phyloP scores from a whole-genome alignment of 92 coral and sea anemone species.

The Chrysogorgia sp. region DNA sequence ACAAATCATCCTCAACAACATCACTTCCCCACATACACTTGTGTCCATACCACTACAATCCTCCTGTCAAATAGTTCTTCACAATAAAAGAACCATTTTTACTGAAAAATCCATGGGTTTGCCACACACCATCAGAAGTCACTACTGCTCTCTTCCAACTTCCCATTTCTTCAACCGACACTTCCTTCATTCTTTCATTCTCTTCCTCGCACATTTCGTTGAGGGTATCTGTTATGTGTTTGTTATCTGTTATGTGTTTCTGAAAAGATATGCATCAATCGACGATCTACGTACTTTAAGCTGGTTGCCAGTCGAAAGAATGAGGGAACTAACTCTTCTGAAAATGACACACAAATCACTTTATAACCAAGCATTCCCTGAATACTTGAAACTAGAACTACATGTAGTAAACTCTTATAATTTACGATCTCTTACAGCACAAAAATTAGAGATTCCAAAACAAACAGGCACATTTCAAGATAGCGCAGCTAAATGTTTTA shows the following conservation, averaged over 20 bases:
- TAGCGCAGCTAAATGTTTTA: too few species aligned
- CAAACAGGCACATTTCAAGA: neutral
- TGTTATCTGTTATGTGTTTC: slow-evolving; percentile 14
- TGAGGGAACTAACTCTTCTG: too few species aligned
- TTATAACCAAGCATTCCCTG: too few species aligned
- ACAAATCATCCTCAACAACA: too few species aligned
- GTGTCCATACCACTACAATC: slow-evolving; percentile 58
- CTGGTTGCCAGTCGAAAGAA: too few species aligned
- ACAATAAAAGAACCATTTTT: slow-evolving; percentile 32
- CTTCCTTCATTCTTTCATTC: slow-evolving; percentile 36
- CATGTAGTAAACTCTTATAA: too few species aligned
- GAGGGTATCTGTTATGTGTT: slow-evolving; percentile 22
- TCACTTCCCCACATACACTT: slow-evolving; percentile 63
- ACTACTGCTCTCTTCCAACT: slow-evolving; percentile 57
- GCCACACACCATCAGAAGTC: slow-evolving; percentile 72
- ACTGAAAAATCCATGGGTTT: slow-evolving; percentile 60
- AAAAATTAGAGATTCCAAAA: too few species aligned
- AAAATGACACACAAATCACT: too few species aligned
- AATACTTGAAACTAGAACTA: too few species aligned
- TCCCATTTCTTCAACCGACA: slow-evolving; percentile 32
- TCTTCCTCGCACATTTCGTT: slow-evolving; percentile 60
- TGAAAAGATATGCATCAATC: too few species aligned
- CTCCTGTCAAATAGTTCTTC: slow-evolving; percentile 59
- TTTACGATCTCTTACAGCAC: too few species aligned
- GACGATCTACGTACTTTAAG: too few species aligned